Conservation (phyloP, 2,888 invertebrate genomes). For the Eurytoma adleriae region DNA sequence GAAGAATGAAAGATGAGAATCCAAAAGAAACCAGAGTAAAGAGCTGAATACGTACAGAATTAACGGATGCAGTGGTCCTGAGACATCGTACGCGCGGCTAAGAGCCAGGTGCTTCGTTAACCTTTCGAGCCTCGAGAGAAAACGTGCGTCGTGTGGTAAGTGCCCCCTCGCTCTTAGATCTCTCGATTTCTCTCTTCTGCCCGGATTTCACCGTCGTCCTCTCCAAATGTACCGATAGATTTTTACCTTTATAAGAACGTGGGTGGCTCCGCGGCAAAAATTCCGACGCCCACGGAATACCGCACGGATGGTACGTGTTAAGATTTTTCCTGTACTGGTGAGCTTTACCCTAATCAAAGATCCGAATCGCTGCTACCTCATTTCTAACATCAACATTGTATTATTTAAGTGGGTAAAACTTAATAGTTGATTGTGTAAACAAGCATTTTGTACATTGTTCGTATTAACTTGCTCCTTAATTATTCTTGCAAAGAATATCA, state of each 20-base stretch:
- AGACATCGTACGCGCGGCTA: neutral
- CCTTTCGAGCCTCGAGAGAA: neutral
- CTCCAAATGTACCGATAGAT: neutral
- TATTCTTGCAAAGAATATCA: no score
- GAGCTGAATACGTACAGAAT: conserved; percentile 13
- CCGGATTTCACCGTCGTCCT: neutral
- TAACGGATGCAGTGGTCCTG: neutral
- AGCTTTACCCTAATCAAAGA: neutral
- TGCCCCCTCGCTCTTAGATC: neutral
- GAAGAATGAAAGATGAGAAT: neutral
- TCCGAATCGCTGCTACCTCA: no score
- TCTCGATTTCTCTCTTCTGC: neutral
- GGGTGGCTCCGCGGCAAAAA: conserved; percentile 4
- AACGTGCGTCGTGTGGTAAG: conserved; percentile 29
- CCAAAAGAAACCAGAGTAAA: neutral
- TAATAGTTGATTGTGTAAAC: no score
- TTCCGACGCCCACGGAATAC: neutral
- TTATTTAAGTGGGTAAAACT: no score
- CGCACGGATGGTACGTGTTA: neutral
- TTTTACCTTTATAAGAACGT: conserved; percentile 13
- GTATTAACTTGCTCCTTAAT: no score
- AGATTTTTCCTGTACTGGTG: neutral
- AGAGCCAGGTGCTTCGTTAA: conserved; percentile 19
- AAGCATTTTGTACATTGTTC: no score
- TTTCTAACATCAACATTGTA: neutral